These are phyloP conservation scores for Paramisgurnus dabryanus DNA, from an alignment of 2,113 vertebrate species.

Conservation along the genomic window DNA sequence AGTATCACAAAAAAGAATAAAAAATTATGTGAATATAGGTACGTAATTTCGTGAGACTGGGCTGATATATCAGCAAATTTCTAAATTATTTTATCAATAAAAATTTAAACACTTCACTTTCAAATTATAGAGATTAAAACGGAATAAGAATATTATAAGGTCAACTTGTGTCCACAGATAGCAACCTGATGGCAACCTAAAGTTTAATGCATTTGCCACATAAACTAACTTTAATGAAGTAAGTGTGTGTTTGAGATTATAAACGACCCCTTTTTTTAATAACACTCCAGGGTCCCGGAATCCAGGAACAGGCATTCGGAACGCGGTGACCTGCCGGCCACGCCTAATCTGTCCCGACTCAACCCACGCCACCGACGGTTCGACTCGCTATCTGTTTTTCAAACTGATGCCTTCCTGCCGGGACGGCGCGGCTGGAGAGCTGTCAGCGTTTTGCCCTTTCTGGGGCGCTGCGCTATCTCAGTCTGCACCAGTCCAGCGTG, in stretches of 20 bases:
- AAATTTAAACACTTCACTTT: too few relatives aligned
- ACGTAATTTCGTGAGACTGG: too few relatives aligned
- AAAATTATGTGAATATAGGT: too few relatives aligned
- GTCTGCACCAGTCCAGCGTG: constrained; percentile 67
- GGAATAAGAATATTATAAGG: neutral
- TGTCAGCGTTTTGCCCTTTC: constrained; percentile 88
- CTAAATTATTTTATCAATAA: too few relatives aligned
- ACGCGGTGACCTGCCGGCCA: constrained; percentile 87
- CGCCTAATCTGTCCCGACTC: constrained; percentile 94
- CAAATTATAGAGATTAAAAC: too few relatives aligned
- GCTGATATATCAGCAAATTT: too few relatives aligned
- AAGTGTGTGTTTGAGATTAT: constrained; percentile 54
- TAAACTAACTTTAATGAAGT: constrained; percentile 10
- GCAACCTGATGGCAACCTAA: constrained; percentile 10
- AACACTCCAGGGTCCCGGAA: constrained; percentile 58
- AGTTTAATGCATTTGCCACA: neutral
- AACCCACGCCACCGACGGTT: constrained; percentile 76
- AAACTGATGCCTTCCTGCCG: constrained; percentile 96
- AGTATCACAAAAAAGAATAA: too few relatives aligned
- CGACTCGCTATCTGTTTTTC: constrained; percentile 88
- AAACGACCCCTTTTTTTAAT: constrained; percentile 87
- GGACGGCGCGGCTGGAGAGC: constrained; percentile 90
- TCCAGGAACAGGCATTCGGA: constrained; percentile 76
- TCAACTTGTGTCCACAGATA: constrained; percentile 7
- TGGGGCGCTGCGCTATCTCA: constrained; percentile 77